Evolutionary conservation across 2,797 vertebrate genomes (phyloP).

Genomic region (Premnoplex brunnescens): DNA sequence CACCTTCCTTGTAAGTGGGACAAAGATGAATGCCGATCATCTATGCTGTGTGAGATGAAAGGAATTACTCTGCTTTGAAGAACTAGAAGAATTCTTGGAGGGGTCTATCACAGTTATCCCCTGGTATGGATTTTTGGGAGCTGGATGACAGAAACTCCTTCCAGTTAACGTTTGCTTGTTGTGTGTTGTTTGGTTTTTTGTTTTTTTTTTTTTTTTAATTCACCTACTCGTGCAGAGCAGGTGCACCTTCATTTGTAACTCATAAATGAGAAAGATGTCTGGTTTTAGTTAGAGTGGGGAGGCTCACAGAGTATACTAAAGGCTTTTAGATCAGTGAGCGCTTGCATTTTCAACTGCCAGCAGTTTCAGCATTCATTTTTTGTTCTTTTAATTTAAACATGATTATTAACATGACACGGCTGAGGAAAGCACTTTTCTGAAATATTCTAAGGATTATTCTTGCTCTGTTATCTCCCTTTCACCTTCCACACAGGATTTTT

Average conservation of each 20-base stretch:
- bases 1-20: neutral
- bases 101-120: neutral
- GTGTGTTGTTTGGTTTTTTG: neutral
- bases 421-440: neutral
- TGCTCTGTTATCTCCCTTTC: slow-evolving; percentile 13
- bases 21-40: neutral
- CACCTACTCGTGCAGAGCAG: neutral
- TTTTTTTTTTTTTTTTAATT: neutral
- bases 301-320: neutral
- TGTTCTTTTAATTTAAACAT: slow-evolving; percentile 27
- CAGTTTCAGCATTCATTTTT: neutral
- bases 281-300: neutral
- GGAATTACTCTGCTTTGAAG: neutral
- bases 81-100: neutral
- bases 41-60: neutral
- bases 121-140: neutral
- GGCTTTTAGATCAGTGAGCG: neutral
- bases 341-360: neutral
- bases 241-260: neutral
- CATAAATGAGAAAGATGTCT: neutral
- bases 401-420: slow-evolving; percentile 19
- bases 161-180: neutral
- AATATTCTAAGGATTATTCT: slow-evolving; percentile 14
- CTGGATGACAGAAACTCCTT: neutral
- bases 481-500: slow-evolving; percentile 23